These are phyloP conservation scores for Amblyteles armatorius DNA, from an alignment of 2,888 invertebrate genomes.

Conservation along the genomic window DNA sequence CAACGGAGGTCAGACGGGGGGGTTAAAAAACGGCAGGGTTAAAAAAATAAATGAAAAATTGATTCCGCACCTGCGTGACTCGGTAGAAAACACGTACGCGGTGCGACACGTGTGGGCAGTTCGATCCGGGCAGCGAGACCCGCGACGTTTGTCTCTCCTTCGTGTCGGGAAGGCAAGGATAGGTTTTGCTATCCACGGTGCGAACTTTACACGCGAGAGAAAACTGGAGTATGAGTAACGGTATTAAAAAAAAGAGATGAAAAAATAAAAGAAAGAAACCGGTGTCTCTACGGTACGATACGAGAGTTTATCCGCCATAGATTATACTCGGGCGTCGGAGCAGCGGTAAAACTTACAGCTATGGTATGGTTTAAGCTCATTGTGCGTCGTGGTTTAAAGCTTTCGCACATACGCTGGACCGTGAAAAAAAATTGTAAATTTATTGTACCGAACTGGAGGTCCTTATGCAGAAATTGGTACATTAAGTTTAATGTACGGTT, in stretches of 20 bases:
- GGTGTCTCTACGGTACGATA: not conserved
- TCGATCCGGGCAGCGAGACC: not conserved
- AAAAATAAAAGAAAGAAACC: slow-evolving; percentile 26
- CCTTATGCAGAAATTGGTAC: too few species aligned
- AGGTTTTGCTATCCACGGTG: not conserved
- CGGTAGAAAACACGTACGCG: not conserved
- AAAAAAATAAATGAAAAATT: not conserved
- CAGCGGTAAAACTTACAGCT: not conserved
- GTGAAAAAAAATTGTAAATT: too few species aligned
- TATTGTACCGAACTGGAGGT: too few species aligned
- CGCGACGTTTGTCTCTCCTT: slow-evolving; percentile 20
- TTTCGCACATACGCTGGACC: not conserved
- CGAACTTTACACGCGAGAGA: not conserved
- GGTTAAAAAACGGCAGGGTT: not conserved
- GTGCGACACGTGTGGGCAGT: not conserved
- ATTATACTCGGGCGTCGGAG: not conserved
- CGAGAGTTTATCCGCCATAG: slow-evolving; percentile 18
- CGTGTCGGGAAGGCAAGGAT: not conserved
- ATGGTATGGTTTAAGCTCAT: not conserved
- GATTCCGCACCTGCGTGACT: not conserved
- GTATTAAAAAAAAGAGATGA: slow-evolving; percentile 3
- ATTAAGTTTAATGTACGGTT: too few species aligned
- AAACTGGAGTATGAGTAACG: slow-evolving; percentile 18
- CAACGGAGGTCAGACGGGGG: too few species aligned
- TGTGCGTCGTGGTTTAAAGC: slow-evolving; percentile 14